Evolutionary conservation across 2,797 vertebrate species (phyloP), one percentile per base, ranked within the genome.

Genomic region (Gymnocypris eckloni): DNA sequence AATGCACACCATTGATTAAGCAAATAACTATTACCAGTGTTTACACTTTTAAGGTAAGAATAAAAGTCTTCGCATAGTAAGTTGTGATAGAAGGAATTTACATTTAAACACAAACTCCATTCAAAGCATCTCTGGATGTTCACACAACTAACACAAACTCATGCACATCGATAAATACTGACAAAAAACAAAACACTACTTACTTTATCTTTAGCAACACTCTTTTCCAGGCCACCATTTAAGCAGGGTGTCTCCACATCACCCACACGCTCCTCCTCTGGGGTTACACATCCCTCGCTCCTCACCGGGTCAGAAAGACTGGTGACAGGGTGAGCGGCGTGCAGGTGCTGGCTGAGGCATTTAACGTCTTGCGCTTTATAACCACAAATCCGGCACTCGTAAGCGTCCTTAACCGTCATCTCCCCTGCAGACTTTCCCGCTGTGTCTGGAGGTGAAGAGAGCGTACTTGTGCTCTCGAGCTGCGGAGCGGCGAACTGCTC

Each of bases 361-460:
- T 78, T 73, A 11, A 91, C 89, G 79, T 88, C 87, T 15, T 37
- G 37, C 6, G 87, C 85, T 66, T 82, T 87, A 61, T 86, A 89
- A 25, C 89, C 88, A 64, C 90, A 91, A 76, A 91, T 88, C 41
- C 87, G 82, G 59, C 90, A 91, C 45, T 86, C 86, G 73, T 90
- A 90, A 39, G 52, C 72, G 37, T 89, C 90, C 15, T 52, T 82
- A 33, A 13, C 52, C 25, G 59, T 48, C 16, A 18, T 37, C n/a
- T 75, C 52, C 72, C 43, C 66, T 8, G 41, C 64, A n/a, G 56
- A 18, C 15, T 59, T 79, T 37, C 1, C 79, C 61, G 18, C n/a
- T 0, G 50, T 39, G 22, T 80, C 77, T 39, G 61, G 39, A 12
- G n/a, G 28, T 25, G 77, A 81, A 71, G 64, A 76, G n/a, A 9